Conservation (phyloP, 1,140 invertebrate genomes). For the Procambarus virginalis region DNA sequence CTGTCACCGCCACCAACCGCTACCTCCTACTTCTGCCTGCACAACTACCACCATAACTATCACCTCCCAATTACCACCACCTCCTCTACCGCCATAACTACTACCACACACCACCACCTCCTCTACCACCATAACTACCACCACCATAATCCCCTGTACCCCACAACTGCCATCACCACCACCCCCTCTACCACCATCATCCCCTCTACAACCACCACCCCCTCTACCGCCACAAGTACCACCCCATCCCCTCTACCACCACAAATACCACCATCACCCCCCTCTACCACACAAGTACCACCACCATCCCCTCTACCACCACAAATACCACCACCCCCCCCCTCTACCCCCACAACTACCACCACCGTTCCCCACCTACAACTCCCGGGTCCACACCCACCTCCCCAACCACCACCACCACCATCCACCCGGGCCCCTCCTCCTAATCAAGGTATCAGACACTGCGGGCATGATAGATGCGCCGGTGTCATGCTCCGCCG, state of each 20-base stretch:
- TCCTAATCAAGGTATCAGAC: conserved; percentile 50
- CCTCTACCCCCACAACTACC: not conserved
- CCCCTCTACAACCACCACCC: too few species aligned
- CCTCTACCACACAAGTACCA: not conserved
- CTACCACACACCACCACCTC: not conserved
- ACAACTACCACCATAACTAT: not conserved
- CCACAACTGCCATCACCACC: too few species aligned
- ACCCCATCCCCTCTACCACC: too few species aligned
- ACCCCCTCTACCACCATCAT: too few species aligned
- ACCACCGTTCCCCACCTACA: not conserved
- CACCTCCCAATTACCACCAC: not conserved
- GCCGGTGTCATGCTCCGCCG: conserved; percentile 34
- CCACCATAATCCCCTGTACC: not conserved
- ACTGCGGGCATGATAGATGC: conserved; percentile 34
- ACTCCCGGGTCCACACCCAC: not conserved
- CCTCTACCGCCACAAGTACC: not conserved
- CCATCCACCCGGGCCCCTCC: not conserved
- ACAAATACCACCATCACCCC: not conserved
- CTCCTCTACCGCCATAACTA: not conserved
- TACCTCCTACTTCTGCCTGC: too few species aligned
- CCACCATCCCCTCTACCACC: not conserved
- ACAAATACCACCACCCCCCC: too few species aligned
- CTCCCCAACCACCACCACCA: not conserved
- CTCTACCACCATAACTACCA: not conserved
- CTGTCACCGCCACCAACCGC: too few species aligned